These are phyloP conservation scores for Blera fallax DNA, from an alignment of 2,888 invertebrate species.

Conservation along the genomic window DNA sequence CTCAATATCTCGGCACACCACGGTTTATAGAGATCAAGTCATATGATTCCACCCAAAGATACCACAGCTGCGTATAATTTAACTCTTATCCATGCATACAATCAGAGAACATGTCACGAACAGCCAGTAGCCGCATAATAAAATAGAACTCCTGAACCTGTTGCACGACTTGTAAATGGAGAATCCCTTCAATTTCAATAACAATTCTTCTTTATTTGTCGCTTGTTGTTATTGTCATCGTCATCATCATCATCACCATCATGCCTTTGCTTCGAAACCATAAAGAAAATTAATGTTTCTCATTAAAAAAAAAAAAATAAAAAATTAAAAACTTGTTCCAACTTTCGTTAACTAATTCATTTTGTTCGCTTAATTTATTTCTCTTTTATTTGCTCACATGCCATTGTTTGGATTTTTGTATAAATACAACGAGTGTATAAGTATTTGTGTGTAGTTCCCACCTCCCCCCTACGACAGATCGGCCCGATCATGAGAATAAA, in stretches of 20 bases:
- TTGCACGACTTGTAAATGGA: neutral
- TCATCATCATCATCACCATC: neutral
- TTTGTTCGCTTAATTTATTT: slow-evolving; percentile 38
- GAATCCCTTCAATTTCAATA: neutral
- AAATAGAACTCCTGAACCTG: neutral
- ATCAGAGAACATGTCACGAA: slow-evolving; percentile 1
- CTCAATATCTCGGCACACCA: no score
- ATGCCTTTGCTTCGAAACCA: neutral
- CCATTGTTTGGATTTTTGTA: slow-evolving; percentile 32
- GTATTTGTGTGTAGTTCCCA: neutral
- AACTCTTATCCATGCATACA: neutral
- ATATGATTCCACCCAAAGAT: neutral
- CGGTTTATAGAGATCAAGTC: no score
- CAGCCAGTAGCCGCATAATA: neutral
- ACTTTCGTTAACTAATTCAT: slow-evolving; percentile 40
- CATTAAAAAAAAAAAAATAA: neutral
- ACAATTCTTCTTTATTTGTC: slow-evolving; percentile 24
- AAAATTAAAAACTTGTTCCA: slow-evolving; percentile 32
- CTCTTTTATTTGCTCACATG: slow-evolving; percentile 50
- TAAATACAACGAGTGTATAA: slow-evolving; percentile 4
- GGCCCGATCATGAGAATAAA: neutral
- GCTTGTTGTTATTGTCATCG: slow-evolving; percentile 3
- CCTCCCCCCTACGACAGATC: neutral
- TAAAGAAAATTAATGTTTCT: slow-evolving; percentile 16
- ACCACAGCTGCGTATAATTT: neutral